These are phyloP conservation scores for Rhingia rostrata DNA, from an alignment of 2,888 invertebrate species.

Conservation along the genomic window DNA sequence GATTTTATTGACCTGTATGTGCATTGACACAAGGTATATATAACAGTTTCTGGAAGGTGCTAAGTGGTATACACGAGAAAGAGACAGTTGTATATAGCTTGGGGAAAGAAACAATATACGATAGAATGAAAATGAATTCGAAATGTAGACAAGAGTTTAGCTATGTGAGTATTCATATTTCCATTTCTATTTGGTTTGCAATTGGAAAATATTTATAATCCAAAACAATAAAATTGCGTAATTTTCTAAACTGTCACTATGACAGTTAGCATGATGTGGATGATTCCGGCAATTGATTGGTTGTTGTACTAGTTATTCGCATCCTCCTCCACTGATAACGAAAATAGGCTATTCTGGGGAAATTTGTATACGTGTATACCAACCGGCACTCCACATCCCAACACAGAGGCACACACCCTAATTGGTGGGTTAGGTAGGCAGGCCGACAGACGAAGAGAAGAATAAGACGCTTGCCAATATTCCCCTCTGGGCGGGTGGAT, in stretches of 20 bases:
- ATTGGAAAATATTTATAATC: no score
- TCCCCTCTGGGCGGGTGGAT: not conserved
- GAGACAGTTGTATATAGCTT: slow-evolving; percentile 25
- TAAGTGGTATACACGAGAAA: slow-evolving; percentile 45
- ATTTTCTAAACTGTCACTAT: no score
- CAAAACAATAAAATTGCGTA: no score
- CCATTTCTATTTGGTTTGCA: no score
- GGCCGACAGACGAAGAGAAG: not conserved
- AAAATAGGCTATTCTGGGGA: not conserved
- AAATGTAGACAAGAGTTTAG: no score
- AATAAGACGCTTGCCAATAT: slow-evolving; percentile 8
- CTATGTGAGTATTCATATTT: no score
- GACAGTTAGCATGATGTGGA: no score
- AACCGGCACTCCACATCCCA: slow-evolving; percentile 46
- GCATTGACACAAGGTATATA: slow-evolving; percentile 42
- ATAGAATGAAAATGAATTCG: no score
- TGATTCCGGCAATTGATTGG: no score
- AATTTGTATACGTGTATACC: slow-evolving; percentile 17
- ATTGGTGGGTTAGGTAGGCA: no score
- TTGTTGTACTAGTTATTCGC: no score
- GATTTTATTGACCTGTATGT: slow-evolving; percentile 11
- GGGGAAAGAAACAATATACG: not conserved
- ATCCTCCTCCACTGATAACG: slow-evolving; percentile 34
- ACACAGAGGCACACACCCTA: not conserved
- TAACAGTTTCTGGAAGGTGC: slow-evolving; percentile 43